A percentile compares a stretch with the other conserved stretches of the same genome.
These are phyloP conservation scores for Mimas tiliae DNA, from an alignment of 2,888 invertebrate genomes.

Conservation along the genomic window DNA sequence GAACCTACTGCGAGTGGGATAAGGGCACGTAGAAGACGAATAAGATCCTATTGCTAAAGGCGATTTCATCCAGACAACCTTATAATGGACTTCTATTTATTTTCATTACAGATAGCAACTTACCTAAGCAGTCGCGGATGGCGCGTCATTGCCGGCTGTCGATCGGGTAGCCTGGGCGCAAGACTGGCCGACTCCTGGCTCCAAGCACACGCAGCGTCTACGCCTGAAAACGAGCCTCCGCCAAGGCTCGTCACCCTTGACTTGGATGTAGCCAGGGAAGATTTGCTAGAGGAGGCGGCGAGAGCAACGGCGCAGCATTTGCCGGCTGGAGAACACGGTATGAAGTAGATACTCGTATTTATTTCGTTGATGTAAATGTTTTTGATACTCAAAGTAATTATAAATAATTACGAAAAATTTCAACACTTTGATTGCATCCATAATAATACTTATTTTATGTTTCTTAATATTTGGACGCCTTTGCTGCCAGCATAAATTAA, in stretches of 20 bases:
- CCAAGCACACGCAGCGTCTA: constrained; percentile 78
- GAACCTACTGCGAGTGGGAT: too few species aligned
- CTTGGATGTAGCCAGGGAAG: constrained; percentile 92
- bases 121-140: constrained; percentile 89
- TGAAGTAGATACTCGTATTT: constrained; percentile 19
- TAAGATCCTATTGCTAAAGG: too few species aligned
- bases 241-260: constrained; percentile 88
- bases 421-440: too few species aligned
- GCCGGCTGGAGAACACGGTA: constrained; percentile 93
- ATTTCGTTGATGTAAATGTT: background rate
- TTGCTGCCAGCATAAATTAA: too few species aligned
- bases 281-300: constrained; percentile 91
- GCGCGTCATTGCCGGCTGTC: constrained; percentile 91
- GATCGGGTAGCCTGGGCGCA: constrained; percentile 85
- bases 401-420: too few species aligned
- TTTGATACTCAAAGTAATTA: too few species aligned
- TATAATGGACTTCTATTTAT: too few species aligned
- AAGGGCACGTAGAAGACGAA: too few species aligned
- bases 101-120: constrained; percentile 84
- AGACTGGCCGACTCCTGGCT: constrained; percentile 86
- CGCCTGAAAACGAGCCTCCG: constrained; percentile 75
- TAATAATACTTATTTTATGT: too few species aligned
- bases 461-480: too few species aligned
- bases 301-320: constrained; percentile 91
- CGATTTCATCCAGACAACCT: too few species aligned